Evolutionary conservation across 2,113 vertebrate species (phyloP).

Genomic region (Ochotona princeps): DNA sequence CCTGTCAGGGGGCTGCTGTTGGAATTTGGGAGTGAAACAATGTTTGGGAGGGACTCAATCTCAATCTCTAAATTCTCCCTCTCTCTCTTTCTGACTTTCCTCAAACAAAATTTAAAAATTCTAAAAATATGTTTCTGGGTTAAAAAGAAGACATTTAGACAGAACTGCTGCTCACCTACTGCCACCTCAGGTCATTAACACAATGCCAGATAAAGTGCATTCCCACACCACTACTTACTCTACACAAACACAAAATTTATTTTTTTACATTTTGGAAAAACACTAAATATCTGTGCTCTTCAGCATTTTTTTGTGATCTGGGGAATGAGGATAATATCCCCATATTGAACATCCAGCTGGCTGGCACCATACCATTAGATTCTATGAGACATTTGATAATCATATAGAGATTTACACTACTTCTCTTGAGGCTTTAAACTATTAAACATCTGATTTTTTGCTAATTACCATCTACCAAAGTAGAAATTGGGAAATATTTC

Average conservation of each 20-base stretch:
- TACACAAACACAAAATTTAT: constrained; percentile 27
- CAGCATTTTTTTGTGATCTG: neutral
- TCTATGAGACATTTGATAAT: constrained; percentile 5
- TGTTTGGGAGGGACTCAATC: too few relatives aligned
- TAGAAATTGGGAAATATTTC: constrained; percentile 16
- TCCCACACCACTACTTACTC: neutral
- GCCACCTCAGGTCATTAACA: neutral
- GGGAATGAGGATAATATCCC: constrained; percentile 2
- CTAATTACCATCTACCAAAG: neutral
- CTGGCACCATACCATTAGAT: neutral
- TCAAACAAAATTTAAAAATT: too few relatives aligned
- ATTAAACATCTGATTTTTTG: neutral
- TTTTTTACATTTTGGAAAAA: constrained; percentile 1
- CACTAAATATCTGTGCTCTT: constrained; percentile 31
- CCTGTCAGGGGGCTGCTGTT: too few relatives aligned
- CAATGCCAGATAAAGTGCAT: neutral
- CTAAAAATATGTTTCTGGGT: neutral
- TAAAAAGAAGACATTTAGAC: neutral
- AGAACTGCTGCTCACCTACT: neutral
- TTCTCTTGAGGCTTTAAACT: constrained; percentile 28
- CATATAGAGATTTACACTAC: neutral
- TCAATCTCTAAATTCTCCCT: too few relatives aligned
- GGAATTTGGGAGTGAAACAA: too few relatives aligned
- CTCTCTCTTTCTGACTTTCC: too few relatives aligned
- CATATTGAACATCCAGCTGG: constrained; percentile 8